Base-by-base conservation (phyloP, 2,113 vertebrate genomes). In the Camarhynchus parvulus region DNA sequence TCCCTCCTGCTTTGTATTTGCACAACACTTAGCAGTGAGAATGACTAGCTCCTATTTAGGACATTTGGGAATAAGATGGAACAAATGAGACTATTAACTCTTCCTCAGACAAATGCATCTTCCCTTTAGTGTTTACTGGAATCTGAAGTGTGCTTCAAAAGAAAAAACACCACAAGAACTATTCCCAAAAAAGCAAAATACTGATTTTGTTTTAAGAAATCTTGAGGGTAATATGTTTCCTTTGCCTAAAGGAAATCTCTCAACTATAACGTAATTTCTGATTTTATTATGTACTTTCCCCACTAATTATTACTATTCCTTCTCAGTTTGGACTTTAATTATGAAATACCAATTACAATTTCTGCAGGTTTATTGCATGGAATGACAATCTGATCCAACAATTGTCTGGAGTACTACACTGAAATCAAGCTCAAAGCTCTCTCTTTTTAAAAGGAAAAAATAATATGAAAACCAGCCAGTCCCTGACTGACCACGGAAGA, bases 271-370 rank as follows among this genome's bases (percentile, higher is more conserved):
- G 41, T 94, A 42, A 84, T 90, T 84, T 84, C 67, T 94, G 87
- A 84, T 80, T 35, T 68, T 92, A 94, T 73, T 94, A 82, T 69
- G 31, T 83, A 53, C 15, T 90, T 89, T 87, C 49, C 27, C 9
- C 47, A 62, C 66, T 95, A 94, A 92, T 95, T 94, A 82, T 90
- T 74, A 62, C 19, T 61, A 75, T 79, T 91, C 12, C 68, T 96
- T 95, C 84, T 93, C 62, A 73, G 49, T 80, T 91, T 92, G 85
- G 47, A 90, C 63, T 82, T 95, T 90, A 95, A 95, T 93, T 55
- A 92, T 55, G 87, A 95, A 96, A 76, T 85, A 91, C 75, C 56
- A 87, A 70, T 96, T 95, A 72, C 50, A 18, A 53, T 79, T 83
- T 90, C 83, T 93, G 56, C 75, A 44, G 90, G 82, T 75, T 94